These are phyloP conservation scores for Ranitomeya imitator DNA, from an alignment of 2,113 vertebrate genomes.

Conservation along the genomic window DNA sequence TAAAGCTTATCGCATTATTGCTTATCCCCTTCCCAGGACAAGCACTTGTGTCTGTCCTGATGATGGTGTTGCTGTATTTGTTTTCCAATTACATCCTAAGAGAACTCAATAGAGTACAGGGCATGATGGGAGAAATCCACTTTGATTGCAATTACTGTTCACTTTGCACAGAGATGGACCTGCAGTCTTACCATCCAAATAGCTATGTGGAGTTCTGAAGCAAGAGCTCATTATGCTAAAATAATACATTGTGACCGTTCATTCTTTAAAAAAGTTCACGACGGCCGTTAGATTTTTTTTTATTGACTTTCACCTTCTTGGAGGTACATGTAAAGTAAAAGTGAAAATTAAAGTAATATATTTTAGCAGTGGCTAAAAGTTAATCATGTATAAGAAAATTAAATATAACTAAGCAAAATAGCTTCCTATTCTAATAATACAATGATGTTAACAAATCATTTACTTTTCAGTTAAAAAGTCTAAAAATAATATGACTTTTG, in stretches of 20 bases:
- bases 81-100: slow-evolving; percentile 72
- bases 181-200: slow-evolving; percentile 58
- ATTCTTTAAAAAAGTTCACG: neutral
- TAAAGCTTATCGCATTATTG: slow-evolving; percentile 67
- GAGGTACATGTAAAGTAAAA: neutral
- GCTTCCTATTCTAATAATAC: too few relatives aligned
- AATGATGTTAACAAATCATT: too few relatives aligned
- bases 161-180: slow-evolving; percentile 60
- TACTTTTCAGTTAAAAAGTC: neutral
- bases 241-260: neutral
- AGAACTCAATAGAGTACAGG: slow-evolving; percentile 67
- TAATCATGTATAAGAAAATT: neutral
- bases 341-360: neutral
- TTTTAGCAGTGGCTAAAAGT: neutral
- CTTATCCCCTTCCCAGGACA: slow-evolving; percentile 63
- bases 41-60: slow-evolving; percentile 66
- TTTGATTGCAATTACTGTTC: slow-evolving; percentile 65
- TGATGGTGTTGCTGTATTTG: slow-evolving; percentile 69
- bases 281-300: neutral
- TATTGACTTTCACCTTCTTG: neutral
- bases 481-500: neutral
- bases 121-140: slow-evolving; percentile 67
- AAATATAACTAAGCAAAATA: neutral
- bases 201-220: slow-evolving; percentile 5
- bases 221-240: slow-evolving; percentile 11